Percentiles rank a stretch among this genome's conserved stretches.
These are phyloP conservation scores for Philereme transversata DNA, from an alignment of 2,888 invertebrate genomes.

Conservation along the genomic window DNA sequence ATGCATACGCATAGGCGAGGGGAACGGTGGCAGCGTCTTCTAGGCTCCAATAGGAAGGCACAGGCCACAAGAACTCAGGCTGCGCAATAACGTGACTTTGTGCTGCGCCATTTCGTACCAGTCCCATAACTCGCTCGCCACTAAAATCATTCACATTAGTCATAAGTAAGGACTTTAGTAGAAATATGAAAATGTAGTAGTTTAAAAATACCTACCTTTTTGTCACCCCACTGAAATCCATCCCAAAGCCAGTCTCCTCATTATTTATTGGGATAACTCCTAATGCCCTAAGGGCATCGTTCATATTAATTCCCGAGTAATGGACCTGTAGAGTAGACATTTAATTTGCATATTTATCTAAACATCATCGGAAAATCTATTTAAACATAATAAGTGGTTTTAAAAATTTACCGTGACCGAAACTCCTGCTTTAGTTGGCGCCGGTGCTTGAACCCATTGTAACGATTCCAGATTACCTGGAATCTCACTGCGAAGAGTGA, in stretches of 20 bases:
- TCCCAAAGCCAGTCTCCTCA: slow-evolving; percentile 46
- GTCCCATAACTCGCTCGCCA: slow-evolving; percentile 86
- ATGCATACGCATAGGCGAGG: slow-evolving; percentile 85
- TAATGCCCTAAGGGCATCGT: slow-evolving; percentile 49
- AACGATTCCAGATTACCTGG: slow-evolving; percentile 51
- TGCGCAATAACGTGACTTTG: slow-evolving; percentile 82
- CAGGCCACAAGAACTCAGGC: slow-evolving; percentile 83
- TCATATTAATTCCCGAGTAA: slow-evolving; percentile 47
- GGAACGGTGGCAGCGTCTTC: slow-evolving; percentile 91
- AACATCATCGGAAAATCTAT: not conserved
- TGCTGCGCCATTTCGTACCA: slow-evolving; percentile 77
- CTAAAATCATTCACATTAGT: slow-evolving; percentile 46
- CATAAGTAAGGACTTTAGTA: no score
- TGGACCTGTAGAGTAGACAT: slow-evolving; percentile 44
- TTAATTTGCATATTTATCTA: slow-evolving; percentile 27
- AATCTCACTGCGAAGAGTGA: slow-evolving; percentile 28
- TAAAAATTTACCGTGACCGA: slow-evolving; percentile 50
- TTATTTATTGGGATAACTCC: slow-evolving; percentile 40
- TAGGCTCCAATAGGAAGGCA: slow-evolving; percentile 84
- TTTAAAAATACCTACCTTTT: slow-evolving; percentile 43
- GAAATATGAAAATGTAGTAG: not conserved
- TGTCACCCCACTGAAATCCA: slow-evolving; percentile 68
- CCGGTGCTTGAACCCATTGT: slow-evolving; percentile 49
- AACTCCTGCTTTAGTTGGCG: slow-evolving; percentile 39
- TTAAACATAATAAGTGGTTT: not conserved